phyloP scores from a whole-genome alignment of 2,797 vertebrate species.

The Decapterus maruadsi region DNA sequence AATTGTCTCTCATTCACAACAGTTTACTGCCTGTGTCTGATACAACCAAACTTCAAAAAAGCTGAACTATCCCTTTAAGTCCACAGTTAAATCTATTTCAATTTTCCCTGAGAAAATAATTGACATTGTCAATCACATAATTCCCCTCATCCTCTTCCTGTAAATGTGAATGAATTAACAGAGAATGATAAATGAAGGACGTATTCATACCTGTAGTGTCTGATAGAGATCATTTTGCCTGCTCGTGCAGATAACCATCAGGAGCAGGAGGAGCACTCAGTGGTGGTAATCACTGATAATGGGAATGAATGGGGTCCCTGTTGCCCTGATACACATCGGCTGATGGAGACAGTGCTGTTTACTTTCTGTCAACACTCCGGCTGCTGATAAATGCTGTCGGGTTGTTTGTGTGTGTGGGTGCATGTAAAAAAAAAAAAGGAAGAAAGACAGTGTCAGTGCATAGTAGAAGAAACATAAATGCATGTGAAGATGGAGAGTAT shows the following conservation, averaged over 20 bases:
- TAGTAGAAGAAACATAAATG: background rate
- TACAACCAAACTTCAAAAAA: too few relatives aligned
- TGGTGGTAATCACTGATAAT: slow-evolving; percentile 63
- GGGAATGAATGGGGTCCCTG: slow-evolving; percentile 53
- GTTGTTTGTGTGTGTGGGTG: slow-evolving; percentile 21
- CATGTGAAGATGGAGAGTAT: background rate
- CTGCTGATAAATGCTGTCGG: slow-evolving; percentile 52
- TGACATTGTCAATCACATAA: background rate
- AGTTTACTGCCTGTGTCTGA: too few relatives aligned
- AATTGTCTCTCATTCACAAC: too few relatives aligned
- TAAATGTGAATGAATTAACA: slow-evolving; percentile 8
- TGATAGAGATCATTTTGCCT: slow-evolving; percentile 51
- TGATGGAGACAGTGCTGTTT: slow-evolving; percentile 51
- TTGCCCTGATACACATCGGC: slow-evolving; percentile 56
- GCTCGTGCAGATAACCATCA: slow-evolving; percentile 61
- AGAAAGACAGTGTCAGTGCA: background rate
- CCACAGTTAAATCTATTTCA: background rate
- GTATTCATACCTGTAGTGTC: slow-evolving; percentile 5
- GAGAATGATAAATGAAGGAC: background rate
- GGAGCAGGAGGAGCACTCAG: slow-evolving; percentile 49
- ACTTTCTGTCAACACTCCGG: slow-evolving; percentile 54
- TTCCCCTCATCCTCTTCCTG: background rate
- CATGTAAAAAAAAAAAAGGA: background rate
- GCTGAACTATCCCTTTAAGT: too few relatives aligned
- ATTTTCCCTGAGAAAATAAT: background rate